These are phyloP conservation scores for Ceratina australensis DNA, from an alignment of 1,140 invertebrate species.

Conservation along the genomic window DNA sequence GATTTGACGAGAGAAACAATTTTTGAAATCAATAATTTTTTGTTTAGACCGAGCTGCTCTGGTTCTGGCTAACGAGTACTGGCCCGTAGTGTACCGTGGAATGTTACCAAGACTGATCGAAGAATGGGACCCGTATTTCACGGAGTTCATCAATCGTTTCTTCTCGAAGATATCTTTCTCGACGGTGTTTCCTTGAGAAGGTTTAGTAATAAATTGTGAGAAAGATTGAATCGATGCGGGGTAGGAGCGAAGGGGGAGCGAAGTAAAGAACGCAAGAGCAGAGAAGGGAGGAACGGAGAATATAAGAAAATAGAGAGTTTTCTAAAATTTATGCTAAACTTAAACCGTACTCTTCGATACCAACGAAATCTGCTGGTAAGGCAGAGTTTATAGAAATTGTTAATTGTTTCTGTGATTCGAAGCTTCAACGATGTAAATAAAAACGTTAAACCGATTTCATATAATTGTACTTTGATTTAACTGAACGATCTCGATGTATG, in stretches of 20 bases:
- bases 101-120: slow-evolving; percentile 79
- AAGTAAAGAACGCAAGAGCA: background rate
- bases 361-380: background rate
- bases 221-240: background rate
- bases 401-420: slow-evolving; percentile 8
- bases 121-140: slow-evolving; percentile 77
- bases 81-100: slow-evolving; percentile 80
- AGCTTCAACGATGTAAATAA: slow-evolving; percentile 17
- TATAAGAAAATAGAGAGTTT: background rate
- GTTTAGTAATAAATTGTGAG: background rate
- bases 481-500: too few relatives aligned
- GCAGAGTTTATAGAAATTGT: background rate
- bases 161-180: slow-evolving; percentile 74
- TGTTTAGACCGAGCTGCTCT: slow-evolving; percentile 78
- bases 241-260: background rate
- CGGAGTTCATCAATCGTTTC: slow-evolving; percentile 67
- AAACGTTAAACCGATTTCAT: background rate
- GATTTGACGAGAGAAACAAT: background rate
- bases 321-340: background rate
- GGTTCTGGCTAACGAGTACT: slow-evolving; percentile 81
- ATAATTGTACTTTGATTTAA: background rate
- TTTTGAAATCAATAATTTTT: background rate
- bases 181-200: slow-evolving; percentile 72
- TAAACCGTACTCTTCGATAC: background rate
- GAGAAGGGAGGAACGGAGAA: background rate